These are phyloP conservation scores for Melanotaenia maccullochi DNA, from an alignment of 2,797 vertebrate species.

Conservation along the genomic window DNA sequence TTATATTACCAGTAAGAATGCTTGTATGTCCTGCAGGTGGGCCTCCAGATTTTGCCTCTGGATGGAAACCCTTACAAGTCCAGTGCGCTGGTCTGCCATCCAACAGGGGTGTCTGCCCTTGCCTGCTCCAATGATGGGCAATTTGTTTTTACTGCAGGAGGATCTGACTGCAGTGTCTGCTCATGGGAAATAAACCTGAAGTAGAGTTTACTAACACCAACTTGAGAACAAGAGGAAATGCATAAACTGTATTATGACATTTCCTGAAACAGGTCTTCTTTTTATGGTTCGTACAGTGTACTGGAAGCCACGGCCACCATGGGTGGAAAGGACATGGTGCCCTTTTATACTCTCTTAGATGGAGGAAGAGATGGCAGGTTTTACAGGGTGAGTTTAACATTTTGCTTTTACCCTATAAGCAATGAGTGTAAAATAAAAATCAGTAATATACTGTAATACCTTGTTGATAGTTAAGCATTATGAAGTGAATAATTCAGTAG, in stretches of 20 bases:
- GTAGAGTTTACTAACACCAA: slow-evolving; percentile 72
- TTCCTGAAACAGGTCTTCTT: slow-evolving; percentile 11
- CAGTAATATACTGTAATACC: not conserved
- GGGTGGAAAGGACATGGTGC: slow-evolving; percentile 88
- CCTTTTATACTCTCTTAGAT: slow-evolving; percentile 90
- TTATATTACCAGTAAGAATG: slow-evolving; percentile 8
- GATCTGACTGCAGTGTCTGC: slow-evolving; percentile 81
- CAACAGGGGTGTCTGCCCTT: slow-evolving; percentile 80
- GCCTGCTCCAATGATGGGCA: slow-evolving; percentile 84
- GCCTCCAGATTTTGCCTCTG: slow-evolving; percentile 92
- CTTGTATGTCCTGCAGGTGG: slow-evolving; percentile 82
- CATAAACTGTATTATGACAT: not conserved
- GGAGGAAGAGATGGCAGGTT: slow-evolving; percentile 90
- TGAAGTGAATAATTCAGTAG: not conserved
- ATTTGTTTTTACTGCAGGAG: slow-evolving; percentile 89
- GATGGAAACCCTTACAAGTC: slow-evolving; percentile 95
- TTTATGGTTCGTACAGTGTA: slow-evolving; percentile 76
- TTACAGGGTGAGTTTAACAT: slow-evolving; percentile 83
- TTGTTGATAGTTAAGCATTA: not conserved
- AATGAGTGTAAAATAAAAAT: not conserved
- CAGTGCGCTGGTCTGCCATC: slow-evolving; percentile 88
- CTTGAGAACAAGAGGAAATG: not conserved
- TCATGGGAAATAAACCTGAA: slow-evolving; percentile 88
- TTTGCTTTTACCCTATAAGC: not conserved
- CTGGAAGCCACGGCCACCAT: slow-evolving; percentile 87